Evolutionary conservation across 2,113 vertebrate species (phyloP).

Genomic region (Halcyon malimbica): DNA sequence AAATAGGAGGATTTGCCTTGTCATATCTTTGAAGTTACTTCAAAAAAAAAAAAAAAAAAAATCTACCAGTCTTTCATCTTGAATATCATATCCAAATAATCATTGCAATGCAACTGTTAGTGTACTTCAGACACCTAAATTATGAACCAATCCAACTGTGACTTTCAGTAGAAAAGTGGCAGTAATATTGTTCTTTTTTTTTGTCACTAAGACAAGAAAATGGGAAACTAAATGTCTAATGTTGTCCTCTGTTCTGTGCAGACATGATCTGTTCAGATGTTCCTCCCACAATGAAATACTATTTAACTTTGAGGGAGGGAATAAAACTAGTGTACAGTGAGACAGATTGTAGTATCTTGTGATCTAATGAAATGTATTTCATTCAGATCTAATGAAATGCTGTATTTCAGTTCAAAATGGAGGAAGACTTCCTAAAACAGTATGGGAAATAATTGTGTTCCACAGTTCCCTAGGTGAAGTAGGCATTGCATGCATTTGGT

Average conservation of each 20-base stretch:
- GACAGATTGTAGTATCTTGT: neutral
- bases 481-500: neutral
- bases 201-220: neutral
- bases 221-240: neutral
- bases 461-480: neutral
- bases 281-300: neutral
- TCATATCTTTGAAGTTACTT: neutral
- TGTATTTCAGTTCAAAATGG: neutral
- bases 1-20: neutral
- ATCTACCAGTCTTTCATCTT: neutral
- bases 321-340: neutral
- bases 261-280: neutral
- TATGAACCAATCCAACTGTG: constrained; percentile 10
- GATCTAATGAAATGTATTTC: neutral
- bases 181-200: neutral
- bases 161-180: neutral
- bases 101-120: neutral
- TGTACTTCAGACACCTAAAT: neutral
- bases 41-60: neutral
- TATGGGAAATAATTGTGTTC: neutral
- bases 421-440: neutral
- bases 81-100: neutral
- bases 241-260: neutral
- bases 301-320: neutral
- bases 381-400: neutral